Conservation (phyloP, 1,140 invertebrate species). For the Hypothenemus hampei region DNA sequence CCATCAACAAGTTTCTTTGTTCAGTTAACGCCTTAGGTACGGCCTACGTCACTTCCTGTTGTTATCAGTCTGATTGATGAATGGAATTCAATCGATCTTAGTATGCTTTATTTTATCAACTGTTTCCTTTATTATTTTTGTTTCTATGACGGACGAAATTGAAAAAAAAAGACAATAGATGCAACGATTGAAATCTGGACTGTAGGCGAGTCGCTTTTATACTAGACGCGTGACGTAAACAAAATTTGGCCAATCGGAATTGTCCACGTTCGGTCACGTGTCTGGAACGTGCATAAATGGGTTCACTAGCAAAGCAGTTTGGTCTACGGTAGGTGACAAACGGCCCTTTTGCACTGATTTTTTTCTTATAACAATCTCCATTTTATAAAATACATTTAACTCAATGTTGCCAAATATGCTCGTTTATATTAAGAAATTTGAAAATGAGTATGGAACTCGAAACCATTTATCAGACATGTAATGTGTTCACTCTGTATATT, state of each 20-base stretch:
- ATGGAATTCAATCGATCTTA: constrained; percentile 35
- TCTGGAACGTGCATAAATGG: constrained; percentile 1
- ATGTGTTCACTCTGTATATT: neutral
- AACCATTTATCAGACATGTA: neutral
- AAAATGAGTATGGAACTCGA: no score
- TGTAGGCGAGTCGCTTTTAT: no score
- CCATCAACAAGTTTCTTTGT: constrained; percentile 39
- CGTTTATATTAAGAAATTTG: no score
- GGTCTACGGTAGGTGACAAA: no score
- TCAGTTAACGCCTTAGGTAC: constrained; percentile 31
- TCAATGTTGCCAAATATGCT: no score
- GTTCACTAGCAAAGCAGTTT: no score
- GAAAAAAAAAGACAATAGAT: no score
- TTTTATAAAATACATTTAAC: no score
- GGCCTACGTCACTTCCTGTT: constrained; percentile 39
- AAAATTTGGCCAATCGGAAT: constrained; percentile 33
- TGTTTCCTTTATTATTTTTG: constrained; percentile 12
- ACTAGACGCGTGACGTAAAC: constrained; percentile 30
- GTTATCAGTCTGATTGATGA: constrained; percentile 41
- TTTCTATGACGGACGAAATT: no score
- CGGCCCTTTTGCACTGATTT: no score
- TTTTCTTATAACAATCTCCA: no score
- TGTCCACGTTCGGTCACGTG: constrained; percentile 34
- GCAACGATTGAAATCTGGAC: no score
- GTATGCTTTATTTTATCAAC: constrained; percentile 16